phyloP scores from a whole-genome alignment of 2,113 vertebrate genomes.

The Tauraco erythrolophus region DNA sequence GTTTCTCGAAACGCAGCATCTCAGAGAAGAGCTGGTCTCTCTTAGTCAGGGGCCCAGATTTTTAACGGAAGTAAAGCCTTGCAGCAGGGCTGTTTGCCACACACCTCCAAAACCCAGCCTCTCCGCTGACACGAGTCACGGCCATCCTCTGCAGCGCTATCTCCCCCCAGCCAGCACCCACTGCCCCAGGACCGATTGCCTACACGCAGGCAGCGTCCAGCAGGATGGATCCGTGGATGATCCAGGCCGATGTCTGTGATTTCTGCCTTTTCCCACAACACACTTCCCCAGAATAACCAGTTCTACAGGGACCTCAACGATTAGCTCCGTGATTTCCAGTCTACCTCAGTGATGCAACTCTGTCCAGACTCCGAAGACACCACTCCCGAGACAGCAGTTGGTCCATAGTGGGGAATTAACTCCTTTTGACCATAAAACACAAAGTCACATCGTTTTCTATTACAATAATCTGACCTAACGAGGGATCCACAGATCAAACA shows the following conservation, averaged over 20 bases:
- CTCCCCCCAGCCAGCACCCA: background rate
- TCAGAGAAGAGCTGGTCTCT: background rate
- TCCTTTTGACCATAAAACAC: background rate
- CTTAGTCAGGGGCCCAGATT: background rate
- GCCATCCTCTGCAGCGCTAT: fast-evolving
- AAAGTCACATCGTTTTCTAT: background rate
- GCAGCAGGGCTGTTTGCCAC: background rate
- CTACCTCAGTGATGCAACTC: background rate
- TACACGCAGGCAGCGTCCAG: fast-evolving
- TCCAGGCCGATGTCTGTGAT: background rate
- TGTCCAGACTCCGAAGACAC: background rate
- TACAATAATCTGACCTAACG: background rate
- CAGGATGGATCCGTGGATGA: background rate
- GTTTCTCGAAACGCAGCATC: background rate
- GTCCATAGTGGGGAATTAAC: background rate
- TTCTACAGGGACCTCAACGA: background rate
- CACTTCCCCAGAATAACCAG: background rate
- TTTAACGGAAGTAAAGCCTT: background rate
- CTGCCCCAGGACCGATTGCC: background rate
- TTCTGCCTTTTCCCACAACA: background rate
- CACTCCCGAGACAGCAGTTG: fast-evolving
- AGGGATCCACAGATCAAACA: background rate
- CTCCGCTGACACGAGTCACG: fast-evolving
- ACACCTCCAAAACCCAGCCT: background rate
- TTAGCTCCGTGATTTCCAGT: background rate